Base-by-base conservation (phyloP, 2,113 vertebrate species). In the Oreochromis niloticus region DNA sequence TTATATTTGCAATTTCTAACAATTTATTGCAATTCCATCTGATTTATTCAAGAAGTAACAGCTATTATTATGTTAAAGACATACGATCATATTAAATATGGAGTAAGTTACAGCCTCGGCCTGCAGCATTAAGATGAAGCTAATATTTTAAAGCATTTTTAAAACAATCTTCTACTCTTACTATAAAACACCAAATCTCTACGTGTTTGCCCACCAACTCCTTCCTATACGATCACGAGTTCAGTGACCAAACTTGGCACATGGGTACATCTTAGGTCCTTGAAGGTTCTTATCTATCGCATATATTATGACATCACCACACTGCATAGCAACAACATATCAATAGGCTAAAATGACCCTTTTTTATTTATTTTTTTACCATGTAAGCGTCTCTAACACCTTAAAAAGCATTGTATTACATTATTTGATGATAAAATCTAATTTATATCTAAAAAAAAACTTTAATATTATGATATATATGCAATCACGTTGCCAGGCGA, bases 301-400 rank as follows among this genome's bases (percentile, higher is more conserved):
- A 30, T 27, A 17, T 46, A 48, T 75, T 30, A 48, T 19, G 22
- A 75, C 41, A 19, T 12, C 43, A 48, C 14, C 41, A 46, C 41
- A 48, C 48, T 73, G 9, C 0, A 27, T 75, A 19, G 41, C 9
- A 75, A 48, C 71, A 46, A 75, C 43, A 11, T 48, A 19, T 6
- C 71, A 75, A 30, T 10, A 1, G 41, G 24, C 41, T 75, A 48
- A 75, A 11, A 75, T 75, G 7, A 22, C n/a, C 63, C 63, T 24
- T 43, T 71, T 43, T 27, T 4, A 27, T 27, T 27, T 27, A 2
- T 24, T 27, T 68, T 41, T 66, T 71, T 71, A 9, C 7, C 22
- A 71, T 24, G 12, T 0, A 71, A 41, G 3, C 0, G 0, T 36
- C 36, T 6, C n/a, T 24, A 71, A 43, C n/a, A 24, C n/a, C n/a